Evolutionary conservation across 2,113 vertebrate species (phyloP), one percentile per base, ranked within the genome.

Genomic region (Calidris pugnax): DNA sequence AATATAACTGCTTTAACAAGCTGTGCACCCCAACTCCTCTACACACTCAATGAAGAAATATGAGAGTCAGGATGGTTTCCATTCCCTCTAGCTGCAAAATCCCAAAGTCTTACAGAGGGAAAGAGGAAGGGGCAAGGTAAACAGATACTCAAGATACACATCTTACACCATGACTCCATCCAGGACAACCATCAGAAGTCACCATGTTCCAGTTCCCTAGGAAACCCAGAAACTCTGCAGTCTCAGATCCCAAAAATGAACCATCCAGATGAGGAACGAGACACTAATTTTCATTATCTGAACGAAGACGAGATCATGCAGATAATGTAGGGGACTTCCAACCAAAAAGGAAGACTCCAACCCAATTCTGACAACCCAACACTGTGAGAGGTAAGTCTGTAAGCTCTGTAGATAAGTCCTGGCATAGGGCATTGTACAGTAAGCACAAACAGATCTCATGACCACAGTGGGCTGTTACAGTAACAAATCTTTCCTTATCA

Each of bases 401-500:
- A 72, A 64, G 12, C 41, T 73, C 48, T 77, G 50, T 16, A 85
- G 74, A 62, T 57, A 75, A 85, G 19, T 22, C 39, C 62, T 68
- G 57, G 62, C 75, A 76, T 2, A 68, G 28, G 66, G 20, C 66
- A 55, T 37, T 85, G 62, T 55, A 67, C 66, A 37, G 41, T 9
- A 60, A 76, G 43, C 43, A 76, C 51, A 43, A 92, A 82, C 5
- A 92, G 48, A 88, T 85, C 71, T 79, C 26, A 19, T 87, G 62
- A 88, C 93, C 93, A 93, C 64, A 72, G n/a, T 24, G n/a, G 32
- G 39, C 71, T 79, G 62, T 79, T 60, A 80, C 26, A 90, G 53
- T 23, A 90, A 94, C 53, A 96, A 87, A 92, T 64, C 75, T 83
- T 79, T 68, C 67, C 75, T 92, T 80, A 96, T 43, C 79, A 88